A percentile compares a stretch with the other conserved stretches of the same genome.
These are phyloP conservation scores for Callorhinus ursinus DNA, from an alignment of 2,113 vertebrate genomes.

Conservation along the genomic window DNA sequence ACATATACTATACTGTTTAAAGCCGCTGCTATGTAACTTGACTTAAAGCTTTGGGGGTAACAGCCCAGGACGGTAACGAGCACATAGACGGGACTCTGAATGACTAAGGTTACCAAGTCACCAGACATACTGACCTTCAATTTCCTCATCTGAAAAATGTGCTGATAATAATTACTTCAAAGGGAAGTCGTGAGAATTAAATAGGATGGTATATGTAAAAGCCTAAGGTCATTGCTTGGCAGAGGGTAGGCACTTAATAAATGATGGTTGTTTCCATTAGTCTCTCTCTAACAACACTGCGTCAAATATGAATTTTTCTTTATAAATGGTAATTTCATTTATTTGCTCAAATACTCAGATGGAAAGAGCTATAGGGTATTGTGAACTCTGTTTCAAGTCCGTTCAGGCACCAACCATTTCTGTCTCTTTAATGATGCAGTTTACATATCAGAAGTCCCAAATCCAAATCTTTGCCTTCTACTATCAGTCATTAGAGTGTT, in stretches of 20 bases:
- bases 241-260: neutral
- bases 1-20: neutral
- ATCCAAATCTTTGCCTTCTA: neutral
- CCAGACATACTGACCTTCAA: neutral
- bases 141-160: constrained; percentile 40
- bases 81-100: neutral
- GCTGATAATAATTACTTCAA: neutral
- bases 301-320: constrained; percentile 23
- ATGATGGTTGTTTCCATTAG: neutral
- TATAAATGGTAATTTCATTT: neutral
- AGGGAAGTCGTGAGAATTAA: constrained; percentile 24
- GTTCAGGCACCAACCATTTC: neutral
- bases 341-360: neutral
- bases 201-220: constrained; percentile 1
- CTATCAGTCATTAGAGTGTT: neutral
- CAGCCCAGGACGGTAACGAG: neutral
- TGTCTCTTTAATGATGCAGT: neutral
- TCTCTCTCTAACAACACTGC: neutral
- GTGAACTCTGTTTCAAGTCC: neutral
- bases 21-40: neutral
- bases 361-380: neutral
- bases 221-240: neutral
- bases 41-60: neutral
- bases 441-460: neutral
- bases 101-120: neutral